Evolutionary conservation across 2,113 vertebrate genomes (phyloP), one percentile per base, ranked within the genome.

Genomic region (Dipodomys spectabilis): DNA sequence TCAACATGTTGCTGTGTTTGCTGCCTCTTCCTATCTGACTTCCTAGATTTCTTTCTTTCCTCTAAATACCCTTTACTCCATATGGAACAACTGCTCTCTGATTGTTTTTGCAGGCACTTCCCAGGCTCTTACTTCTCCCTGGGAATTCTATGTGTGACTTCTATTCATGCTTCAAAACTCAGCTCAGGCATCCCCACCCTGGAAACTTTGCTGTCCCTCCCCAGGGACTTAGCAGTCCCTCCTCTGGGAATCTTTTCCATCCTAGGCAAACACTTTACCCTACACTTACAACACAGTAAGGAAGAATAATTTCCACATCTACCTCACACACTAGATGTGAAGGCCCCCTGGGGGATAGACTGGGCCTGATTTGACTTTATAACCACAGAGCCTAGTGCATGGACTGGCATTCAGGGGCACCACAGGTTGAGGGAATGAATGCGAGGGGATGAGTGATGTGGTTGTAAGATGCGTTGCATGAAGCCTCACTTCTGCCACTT

Each of bases 401-500:
- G 13, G 4, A 7, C 83, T 83, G 77, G 53, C 72, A 82, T 23
- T 85, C 64, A 49, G 7, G 67, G 72, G 57, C 19, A 45, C 18
- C 65, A 65, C 4, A 79, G 60, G 53, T 30, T 71, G 15, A 96
- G 80, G 78, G 28, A 82, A 91, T 49, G n/a, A 82, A 83, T 65
- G 16, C 23, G 84, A 94, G 53, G 74, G 28, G 94, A 81, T 64
- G 19, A 86, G 73, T 84, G 49, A 80, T 30, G 2, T 86, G 45
- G 74, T 82, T 65, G 86, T 71, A 92, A 80, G 28, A 82, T 27
- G 22, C 25, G 8, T 82, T 73, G 35, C 25, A 44, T 67, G 72
- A 92, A 91, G 82, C 22, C 12, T 92, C 82, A 82, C 15, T 62
- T 85, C 60, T 74, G 30, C 1, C 57, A 88, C 27, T 68, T 91